Conservation (phyloP, 2,888 invertebrate species). For the Hyles lineata region DNA sequence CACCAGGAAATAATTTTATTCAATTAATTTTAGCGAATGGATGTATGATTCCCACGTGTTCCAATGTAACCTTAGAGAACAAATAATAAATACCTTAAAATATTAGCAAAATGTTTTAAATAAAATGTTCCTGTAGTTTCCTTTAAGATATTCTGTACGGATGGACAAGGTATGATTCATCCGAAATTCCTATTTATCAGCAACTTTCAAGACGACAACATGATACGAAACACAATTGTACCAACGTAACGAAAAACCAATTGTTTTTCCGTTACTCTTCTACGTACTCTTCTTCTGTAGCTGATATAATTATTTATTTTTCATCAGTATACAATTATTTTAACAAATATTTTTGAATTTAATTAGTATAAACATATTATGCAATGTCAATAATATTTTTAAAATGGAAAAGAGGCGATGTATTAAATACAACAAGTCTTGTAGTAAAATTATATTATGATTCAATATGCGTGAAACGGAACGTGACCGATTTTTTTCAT, state of each 20-base stretch:
- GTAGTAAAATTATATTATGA: background rate
- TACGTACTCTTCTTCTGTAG: background rate
- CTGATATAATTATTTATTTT: slow-evolving; percentile 18
- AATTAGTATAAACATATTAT: no score
- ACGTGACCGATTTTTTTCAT: slow-evolving; percentile 39
- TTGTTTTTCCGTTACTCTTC: slow-evolving; percentile 39
- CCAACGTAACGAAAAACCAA: slow-evolving; percentile 39
- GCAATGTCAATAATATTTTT: no score
- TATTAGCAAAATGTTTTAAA: background rate
- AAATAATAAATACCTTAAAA: background rate
- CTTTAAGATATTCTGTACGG: slow-evolving; percentile 32
- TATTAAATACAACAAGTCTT: no score
- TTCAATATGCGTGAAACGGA: slow-evolving; percentile 43
- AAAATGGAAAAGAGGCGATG: no score
- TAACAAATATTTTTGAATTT: no score
- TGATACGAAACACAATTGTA: slow-evolving; percentile 32
- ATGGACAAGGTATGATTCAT: slow-evolving; percentile 65
- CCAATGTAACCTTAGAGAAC: background rate
- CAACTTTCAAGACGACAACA: slow-evolving; percentile 32
- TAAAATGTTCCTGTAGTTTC: background rate
- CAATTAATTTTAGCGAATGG: background rate
- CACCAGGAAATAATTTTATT: background rate
- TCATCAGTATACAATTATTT: no score
- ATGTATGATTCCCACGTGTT: background rate
- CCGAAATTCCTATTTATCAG: slow-evolving; percentile 64